Percentiles rank a stretch among this genome's conserved stretches.
These are phyloP conservation scores for Chrysochloris asiatica DNA, from an alignment of 2,113 vertebrate genomes.

Conservation along the genomic window DNA sequence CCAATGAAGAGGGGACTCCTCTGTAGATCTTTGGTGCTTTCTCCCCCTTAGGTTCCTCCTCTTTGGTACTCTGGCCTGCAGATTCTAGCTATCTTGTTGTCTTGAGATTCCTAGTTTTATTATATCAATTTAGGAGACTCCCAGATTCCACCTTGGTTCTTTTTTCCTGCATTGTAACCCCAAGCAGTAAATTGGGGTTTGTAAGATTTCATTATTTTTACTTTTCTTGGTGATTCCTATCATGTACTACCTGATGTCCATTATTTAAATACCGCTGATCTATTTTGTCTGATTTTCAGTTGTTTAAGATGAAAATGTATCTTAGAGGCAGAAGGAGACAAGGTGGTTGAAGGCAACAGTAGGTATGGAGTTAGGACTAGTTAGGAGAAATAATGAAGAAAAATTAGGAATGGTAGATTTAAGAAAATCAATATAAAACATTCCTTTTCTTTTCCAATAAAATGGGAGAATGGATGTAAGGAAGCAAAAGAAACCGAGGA, in stretches of 20 bases:
- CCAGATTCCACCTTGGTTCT: neutral
- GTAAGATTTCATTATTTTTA: neutral
- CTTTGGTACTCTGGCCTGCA: neutral
- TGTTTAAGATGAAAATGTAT: neutral
- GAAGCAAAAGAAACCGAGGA: neutral
- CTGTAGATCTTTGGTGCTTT: neutral
- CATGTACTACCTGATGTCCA: neutral
- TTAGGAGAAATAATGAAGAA: neutral
- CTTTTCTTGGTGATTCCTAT: neutral
- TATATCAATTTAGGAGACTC: too few relatives aligned
- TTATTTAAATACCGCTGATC: neutral
- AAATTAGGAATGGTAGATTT: neutral
- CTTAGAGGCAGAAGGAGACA: neutral
- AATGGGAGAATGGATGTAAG: neutral
- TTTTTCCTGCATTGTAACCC: neutral
- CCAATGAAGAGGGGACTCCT: neutral
- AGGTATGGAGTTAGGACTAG: neutral
- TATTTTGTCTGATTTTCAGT: neutral
- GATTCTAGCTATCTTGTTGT: neutral
- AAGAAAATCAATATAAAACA: neutral
- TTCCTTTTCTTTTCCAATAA: neutral
- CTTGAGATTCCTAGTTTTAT: neutral
- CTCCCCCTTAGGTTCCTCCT: neutral
- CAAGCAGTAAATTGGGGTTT: neutral
- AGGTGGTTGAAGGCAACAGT: neutral